Evolutionary conservation across 2,113 vertebrate species (phyloP), one percentile per base, ranked within the genome.

Genomic region (Xyliphius kryptos): DNA sequence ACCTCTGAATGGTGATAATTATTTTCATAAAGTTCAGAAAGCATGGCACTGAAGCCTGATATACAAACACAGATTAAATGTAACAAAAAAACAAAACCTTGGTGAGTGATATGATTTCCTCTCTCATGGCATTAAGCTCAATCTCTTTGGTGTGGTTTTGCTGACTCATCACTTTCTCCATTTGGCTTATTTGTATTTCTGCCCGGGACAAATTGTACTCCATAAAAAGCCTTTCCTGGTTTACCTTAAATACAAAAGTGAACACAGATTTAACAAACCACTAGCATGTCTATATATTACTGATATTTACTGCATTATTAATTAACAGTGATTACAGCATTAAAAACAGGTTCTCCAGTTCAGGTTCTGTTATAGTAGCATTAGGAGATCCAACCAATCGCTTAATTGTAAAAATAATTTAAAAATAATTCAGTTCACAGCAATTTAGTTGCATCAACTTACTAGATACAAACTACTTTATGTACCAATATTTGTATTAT

Each of bases 161-260:
- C 77, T 94, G 92, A 49, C 82, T 83, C 70, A 91, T 76, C 60
- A 92, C 62, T 76, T 90, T 92, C 69, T 95, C 91, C 86, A 92
- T 87, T 78, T 93, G 90, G 65, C 88, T 88, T 64, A 91, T 77
- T 64, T 90, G 88, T 0, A 79, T 63, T 51, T 93, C 89, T 0
- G 86, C 87, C 32, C 87, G 86, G 32, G 89, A 91, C 60, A 91
- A 81, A 73, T 81, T 87, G 72, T 91, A 93, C 72, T 93, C 91
- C 70, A 92, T 90, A 70, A 90, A 90, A 76, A 94, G 76, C 10
- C 74, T 90, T 66, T 95, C 92, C 73, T 95, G 91, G 65, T 94
- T 86, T 52, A 91, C 86, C 92, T 95, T 76, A 52, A 40, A 73
- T 4, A 20, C 9, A 54, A 16, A 46, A 48, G 17, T 43, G 17